Evolutionary conservation across 2,113 vertebrate species (phyloP).

Genomic region (Forbesichthys agassizii): DNA sequence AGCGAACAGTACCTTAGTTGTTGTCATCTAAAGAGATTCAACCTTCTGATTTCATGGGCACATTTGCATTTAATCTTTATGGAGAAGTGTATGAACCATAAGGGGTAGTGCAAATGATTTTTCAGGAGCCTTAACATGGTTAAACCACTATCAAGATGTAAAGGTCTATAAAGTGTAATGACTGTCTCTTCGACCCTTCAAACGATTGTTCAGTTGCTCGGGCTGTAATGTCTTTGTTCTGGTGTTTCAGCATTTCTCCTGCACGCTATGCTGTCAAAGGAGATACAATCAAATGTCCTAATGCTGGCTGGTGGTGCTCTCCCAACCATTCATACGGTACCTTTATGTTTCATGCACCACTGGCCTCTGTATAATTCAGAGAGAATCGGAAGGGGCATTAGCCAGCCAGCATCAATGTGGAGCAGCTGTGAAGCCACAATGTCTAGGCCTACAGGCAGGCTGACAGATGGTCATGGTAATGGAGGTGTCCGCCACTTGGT

Average conservation of each 20-base stretch:
- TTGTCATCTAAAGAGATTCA: too few species aligned
- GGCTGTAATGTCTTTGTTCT: background rate
- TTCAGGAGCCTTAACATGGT: too few species aligned
- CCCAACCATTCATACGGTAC: conserved; percentile 4
- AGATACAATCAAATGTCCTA: background rate
- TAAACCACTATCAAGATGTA: too few species aligned
- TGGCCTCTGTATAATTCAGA: conserved; percentile 34
- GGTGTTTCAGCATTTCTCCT: conserved; percentile 3
- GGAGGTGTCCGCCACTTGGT: conserved; percentile 28
- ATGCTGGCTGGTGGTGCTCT: conserved; percentile 2
- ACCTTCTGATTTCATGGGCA: too few species aligned
- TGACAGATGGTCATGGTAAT: conserved; percentile 53
- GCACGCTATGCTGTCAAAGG: conserved; percentile 10
- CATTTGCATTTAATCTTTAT: too few species aligned
- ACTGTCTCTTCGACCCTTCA: background rate
- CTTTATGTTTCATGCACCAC: conserved; percentile 24
- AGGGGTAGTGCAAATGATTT: too few species aligned
- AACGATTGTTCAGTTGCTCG: background rate
- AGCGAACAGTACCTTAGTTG: too few species aligned
- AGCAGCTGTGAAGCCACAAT: conserved; percentile 56
- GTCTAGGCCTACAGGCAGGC: conserved; percentile 44
- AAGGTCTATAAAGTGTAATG: background rate
- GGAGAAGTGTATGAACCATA: too few species aligned
- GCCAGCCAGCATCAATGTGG: conserved; percentile 16
- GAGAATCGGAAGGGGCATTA: conserved; percentile 36